phyloP scores from a whole-genome alignment of 2,113 vertebrate species.

The Zapus hudsonius region DNA sequence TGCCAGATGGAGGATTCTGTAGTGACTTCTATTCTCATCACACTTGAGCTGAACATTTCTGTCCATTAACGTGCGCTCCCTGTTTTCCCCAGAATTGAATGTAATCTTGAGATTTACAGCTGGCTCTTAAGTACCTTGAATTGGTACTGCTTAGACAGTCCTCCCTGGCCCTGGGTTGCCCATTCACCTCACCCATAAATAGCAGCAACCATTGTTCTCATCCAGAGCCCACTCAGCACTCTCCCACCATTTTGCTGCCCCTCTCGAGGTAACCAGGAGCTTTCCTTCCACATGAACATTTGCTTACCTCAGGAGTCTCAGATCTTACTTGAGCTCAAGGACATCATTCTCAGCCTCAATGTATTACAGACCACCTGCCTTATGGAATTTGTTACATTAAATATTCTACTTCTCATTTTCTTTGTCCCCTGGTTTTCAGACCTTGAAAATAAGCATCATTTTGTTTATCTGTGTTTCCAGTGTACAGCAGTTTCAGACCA shows the following conservation, averaged over 20 bases:
- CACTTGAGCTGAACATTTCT: background rate
- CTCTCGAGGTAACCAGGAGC: background rate
- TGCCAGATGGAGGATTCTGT: background rate
- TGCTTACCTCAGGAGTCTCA: conserved; percentile 11
- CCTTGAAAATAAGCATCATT: background rate
- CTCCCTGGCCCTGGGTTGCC: background rate
- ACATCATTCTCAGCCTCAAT: background rate
- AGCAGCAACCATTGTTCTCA: background rate
- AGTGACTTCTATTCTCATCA: background rate
- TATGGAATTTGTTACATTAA: background rate
- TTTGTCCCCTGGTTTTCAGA: background rate
- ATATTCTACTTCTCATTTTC: conserved; percentile 42
- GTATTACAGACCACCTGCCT: background rate
- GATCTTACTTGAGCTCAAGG: background rate
- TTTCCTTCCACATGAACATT: background rate
- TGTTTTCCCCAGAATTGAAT: background rate
- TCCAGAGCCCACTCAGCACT: too few species aligned
- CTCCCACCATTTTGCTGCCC: background rate
- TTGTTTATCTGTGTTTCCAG: background rate
- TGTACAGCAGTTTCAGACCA: background rate
- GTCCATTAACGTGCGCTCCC: background rate
- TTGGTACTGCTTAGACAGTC: background rate
- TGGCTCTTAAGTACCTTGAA: background rate
- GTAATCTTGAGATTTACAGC: background rate
- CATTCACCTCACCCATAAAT: accelerated